Evolutionary conservation across 2,113 vertebrate species (phyloP).

Genomic region (Sinocyclocheilus grahami): DNA sequence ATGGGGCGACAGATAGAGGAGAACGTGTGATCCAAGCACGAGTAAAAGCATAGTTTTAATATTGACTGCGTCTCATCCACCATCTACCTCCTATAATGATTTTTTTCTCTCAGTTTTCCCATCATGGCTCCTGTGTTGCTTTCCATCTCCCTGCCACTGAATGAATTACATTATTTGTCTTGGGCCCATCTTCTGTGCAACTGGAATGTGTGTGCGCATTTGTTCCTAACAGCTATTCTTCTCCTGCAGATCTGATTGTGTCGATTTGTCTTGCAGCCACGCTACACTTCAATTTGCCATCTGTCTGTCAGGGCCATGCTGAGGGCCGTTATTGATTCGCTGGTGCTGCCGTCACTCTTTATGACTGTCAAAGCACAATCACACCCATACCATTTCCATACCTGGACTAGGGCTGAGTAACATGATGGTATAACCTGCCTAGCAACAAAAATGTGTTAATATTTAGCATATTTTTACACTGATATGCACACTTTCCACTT

Average conservation of each 20-base stretch:
- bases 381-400: slow-evolving; percentile 65
- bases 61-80: slow-evolving; percentile 45
- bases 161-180: slow-evolving; percentile 55
- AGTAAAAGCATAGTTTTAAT: slow-evolving; percentile 74
- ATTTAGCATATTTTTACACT: background rate
- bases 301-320: slow-evolving; percentile 64
- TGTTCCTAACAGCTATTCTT: slow-evolving; percentile 59
- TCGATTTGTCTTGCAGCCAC: slow-evolving; percentile 74
- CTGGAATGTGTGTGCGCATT: slow-evolving; percentile 28
- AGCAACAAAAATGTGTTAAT: background rate
- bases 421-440: background rate
- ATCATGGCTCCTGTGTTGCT: slow-evolving; percentile 21
- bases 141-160: slow-evolving; percentile 38
- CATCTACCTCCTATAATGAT: slow-evolving; percentile 40
- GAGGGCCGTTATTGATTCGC: slow-evolving; percentile 70
- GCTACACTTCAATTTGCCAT: slow-evolving; percentile 74
- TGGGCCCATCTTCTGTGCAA: slow-evolving; percentile 37
- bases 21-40: slow-evolving; percentile 55
- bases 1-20: slow-evolving; percentile 50
- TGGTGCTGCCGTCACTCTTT: slow-evolving; percentile 67
- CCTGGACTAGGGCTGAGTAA: slow-evolving; percentile 41
- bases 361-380: slow-evolving; percentile 59
- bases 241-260: slow-evolving; percentile 71
- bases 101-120: slow-evolving; percentile 38
- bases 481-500: background rate